A percentile compares a stretch with the other conserved stretches of the same genome.
Evolutionary conservation across 2,113 vertebrate genomes (phyloP).

Genomic region (Sorex fumeus): DNA sequence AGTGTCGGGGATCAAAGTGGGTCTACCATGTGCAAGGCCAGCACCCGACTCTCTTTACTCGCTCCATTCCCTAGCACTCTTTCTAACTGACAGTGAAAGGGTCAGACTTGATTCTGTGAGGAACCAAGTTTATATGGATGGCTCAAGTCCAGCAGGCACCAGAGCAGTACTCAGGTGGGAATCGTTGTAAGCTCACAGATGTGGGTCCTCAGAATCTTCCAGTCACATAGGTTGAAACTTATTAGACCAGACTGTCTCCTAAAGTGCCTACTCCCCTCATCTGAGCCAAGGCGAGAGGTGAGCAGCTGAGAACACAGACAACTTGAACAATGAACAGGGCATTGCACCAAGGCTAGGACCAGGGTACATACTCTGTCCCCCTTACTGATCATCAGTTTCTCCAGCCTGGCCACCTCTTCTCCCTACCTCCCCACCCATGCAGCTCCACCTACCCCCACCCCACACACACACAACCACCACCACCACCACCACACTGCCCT

Average conservation of each 20-base stretch:
- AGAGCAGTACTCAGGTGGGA: background rate
- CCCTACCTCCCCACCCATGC: background rate
- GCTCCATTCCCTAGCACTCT: no score
- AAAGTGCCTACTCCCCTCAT: background rate
- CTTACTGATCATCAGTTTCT: background rate
- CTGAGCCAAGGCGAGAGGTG: background rate
- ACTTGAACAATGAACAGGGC: background rate
- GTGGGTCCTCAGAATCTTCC: slow-evolving; percentile 26
- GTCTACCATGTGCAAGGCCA: no score
- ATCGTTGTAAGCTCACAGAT: slow-evolving; percentile 22
- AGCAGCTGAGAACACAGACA: background rate
- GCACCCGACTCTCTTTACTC: no score
- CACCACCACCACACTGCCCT: background rate
- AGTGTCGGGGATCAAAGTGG: no score
- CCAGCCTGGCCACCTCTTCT: background rate
- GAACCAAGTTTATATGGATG: background rate
- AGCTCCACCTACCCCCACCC: no score
- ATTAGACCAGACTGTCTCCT: background rate
- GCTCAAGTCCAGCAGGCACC: background rate
- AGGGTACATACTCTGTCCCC: background rate
- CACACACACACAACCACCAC: no score
- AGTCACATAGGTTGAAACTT: slow-evolving; percentile 30
- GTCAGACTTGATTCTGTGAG: background rate
- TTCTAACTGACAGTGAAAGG: no score
- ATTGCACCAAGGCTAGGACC: background rate